Base-by-base conservation (phyloP, 1,140 invertebrate species). In the Leptinotarsa texana region DNA sequence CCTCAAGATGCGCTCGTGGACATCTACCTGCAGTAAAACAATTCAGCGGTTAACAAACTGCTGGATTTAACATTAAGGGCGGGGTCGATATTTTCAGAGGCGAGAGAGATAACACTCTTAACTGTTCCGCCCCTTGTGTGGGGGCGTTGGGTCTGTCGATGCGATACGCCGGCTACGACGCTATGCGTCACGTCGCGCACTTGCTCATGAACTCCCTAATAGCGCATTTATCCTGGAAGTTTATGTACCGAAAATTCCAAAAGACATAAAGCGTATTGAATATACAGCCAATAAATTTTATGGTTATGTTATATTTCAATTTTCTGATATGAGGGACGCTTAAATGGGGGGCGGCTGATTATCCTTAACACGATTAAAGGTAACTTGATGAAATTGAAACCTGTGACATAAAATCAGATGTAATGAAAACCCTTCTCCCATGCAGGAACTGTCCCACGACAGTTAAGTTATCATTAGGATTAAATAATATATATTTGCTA, bases 1-100 rank as follows among this genome's bases (percentile, higher is more conserved):
- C 51, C 51, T 18, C 51, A 17, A 57, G 51, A 18, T 57, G 51
- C 51, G 51, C 51, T 18, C n/a, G 13, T 57, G 51, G 15, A 13
- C 15, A 27, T 68, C 42, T 68, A 71, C 69, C 69, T 97, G 13
- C 76, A 63, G 63, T 77, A 74, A 77, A 74, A 77, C 73, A 77
- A 77, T 77, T 77, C 73, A 77, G 71, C 76, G 72, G 76, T 72
- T 77, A 77, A 77, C 76, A 77, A 77, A 77, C 76, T 77, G 76
- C 73, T 77, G 73, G 76, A 77, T 77, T 71, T 71, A 77, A 77
- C 76, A 48, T 57, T 68, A 63, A 72, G 72, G 76, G 76, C 76
- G 76, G 76, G 49, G 72, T 72, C 72, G 61, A 77, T 68, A 74
- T 77, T 71, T 77, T 72, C 75, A 76, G 71, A 76, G 72, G 76